Percentiles rank a stretch among this genome's conserved stretches.
Evolutionary conservation across 2,797 vertebrate genomes (phyloP).

Genomic region (Epinephelus coioides): DNA sequence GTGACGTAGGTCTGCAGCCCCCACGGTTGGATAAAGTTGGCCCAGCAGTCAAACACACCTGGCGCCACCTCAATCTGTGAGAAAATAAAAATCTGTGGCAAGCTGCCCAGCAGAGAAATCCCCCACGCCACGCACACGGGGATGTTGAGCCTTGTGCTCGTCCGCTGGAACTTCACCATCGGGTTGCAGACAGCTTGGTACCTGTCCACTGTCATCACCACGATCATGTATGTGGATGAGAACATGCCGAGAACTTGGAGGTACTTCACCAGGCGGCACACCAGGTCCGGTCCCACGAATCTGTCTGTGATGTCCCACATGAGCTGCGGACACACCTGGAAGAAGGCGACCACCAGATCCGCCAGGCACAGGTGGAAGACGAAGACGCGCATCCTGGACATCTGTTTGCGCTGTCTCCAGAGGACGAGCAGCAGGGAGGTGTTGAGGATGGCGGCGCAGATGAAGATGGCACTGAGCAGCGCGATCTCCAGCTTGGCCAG

Average conservation of each 20-base stretch:
- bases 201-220: conserved; percentile 83
- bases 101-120: conserved; percentile 84
- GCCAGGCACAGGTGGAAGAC: conserved; percentile 84
- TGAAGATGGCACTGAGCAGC: conserved; percentile 78
- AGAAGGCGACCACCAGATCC: conserved; percentile 83
- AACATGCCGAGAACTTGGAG: conserved; percentile 85
- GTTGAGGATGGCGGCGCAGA: conserved; percentile 79
- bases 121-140: conserved; percentile 87
- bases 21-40: conserved; percentile 81
- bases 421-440: conserved; percentile 70
- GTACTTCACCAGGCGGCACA: conserved; percentile 84
- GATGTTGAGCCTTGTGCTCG: conserved; percentile 80
- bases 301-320: conserved; percentile 85
- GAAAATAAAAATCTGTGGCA: conserved; percentile 85
- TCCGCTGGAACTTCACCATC: conserved; percentile 82
- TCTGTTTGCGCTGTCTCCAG: conserved; percentile 80
- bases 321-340: conserved; percentile 85
- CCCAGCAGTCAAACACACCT: conserved; percentile 84
- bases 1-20: conserved; percentile 83
- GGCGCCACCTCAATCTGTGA: conserved; percentile 78
- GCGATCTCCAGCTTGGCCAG: conserved; percentile 79
- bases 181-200: conserved; percentile 84
- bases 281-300: conserved; percentile 79
- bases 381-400: conserved; percentile 83
- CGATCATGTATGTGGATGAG: conserved; percentile 84